Evolutionary conservation across 2,113 vertebrate species (phyloP), one percentile per base, ranked within the genome.

Genomic region (Platycercus adscitus): DNA sequence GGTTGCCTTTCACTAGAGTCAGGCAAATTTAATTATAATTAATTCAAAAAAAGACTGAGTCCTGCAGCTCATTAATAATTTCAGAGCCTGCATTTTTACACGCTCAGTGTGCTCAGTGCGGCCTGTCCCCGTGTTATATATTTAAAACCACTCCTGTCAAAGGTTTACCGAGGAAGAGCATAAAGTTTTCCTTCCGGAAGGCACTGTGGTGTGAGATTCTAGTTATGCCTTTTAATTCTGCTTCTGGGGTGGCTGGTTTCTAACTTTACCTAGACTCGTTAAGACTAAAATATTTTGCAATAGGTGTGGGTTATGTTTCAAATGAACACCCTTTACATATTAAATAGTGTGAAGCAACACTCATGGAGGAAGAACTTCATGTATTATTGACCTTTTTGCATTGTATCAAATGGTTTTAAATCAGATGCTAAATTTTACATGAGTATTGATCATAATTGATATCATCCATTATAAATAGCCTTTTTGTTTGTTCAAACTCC

Each of bases 391-490:
- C 24, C 19, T 64, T 50, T 79, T 73, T 94, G 73, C 71, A 78
- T 93, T 89, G 82, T 91, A 79, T 91, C 90, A 86, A 93, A 91
- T 20, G 47, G 55, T 75, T 94, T 95, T 83, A 97, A 97, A 96
- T 96, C 83, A 60, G 66, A 71, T 86, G 58, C 17, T 97, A 89
- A 97, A 96, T 97, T 96, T 98, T 98, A 56, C 81, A 97, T 96
- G 88, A 97, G 87, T 97, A 97, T 98, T 95, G 95, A 98, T 97
- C 94, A 95, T 93, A 92, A 94, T 69, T 95, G 96, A 86, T 94
- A 96, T 91, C 49, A 96, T 96, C 86, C 33, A 80, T 96, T 97
- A 97, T 60, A 95, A 94, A 95, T 72, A 85, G 58, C 31, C 44
- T 75, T 88, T 97, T 87, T 96, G 65, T 95, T 97, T 81, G 72